These are phyloP conservation scores for Thumatha senex DNA, from an alignment of 2,888 invertebrate species.

Conservation along the genomic window DNA sequence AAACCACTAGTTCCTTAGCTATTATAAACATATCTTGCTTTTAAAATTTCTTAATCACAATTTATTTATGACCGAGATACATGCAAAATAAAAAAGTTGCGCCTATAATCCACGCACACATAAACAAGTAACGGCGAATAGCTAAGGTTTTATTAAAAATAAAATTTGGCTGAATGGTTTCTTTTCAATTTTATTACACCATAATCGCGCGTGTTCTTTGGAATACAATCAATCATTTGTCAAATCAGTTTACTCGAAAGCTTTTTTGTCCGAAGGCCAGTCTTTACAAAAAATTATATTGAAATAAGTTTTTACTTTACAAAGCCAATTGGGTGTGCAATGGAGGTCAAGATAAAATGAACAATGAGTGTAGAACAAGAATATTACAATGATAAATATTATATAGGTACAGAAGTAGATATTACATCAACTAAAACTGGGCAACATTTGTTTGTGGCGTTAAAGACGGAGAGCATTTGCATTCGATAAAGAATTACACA, in stretches of 20 bases:
- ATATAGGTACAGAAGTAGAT: too few relatives aligned
- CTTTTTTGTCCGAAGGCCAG: background rate
- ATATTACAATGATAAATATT: background rate
- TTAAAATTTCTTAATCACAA: background rate
- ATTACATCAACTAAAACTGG: too few relatives aligned
- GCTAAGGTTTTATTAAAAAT: background rate
- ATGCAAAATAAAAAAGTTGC: slow-evolving; percentile 2
- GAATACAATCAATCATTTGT: slow-evolving; percentile 7
- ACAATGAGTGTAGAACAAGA: background rate
- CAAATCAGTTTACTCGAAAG: slow-evolving; percentile 2
- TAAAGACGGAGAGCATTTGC: too few relatives aligned
- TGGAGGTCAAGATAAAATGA: background rate
- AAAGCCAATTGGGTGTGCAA: background rate
- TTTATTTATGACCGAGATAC: background rate
- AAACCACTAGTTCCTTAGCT: background rate
- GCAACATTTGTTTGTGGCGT: too few relatives aligned
- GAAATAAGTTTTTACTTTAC: background rate
- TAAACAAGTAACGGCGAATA: background rate
- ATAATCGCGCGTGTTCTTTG: slow-evolving; percentile 3
- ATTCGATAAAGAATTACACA: too few relatives aligned
- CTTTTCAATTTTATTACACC: slow-evolving; percentile 1
- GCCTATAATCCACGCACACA: background rate
- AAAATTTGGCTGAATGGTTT: background rate
- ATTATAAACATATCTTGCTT: too few relatives aligned
- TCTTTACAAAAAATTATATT: background rate